phyloP scores from a whole-genome alignment of 2,888 invertebrate species.

The Petrolisthes manimaculis region DNA sequence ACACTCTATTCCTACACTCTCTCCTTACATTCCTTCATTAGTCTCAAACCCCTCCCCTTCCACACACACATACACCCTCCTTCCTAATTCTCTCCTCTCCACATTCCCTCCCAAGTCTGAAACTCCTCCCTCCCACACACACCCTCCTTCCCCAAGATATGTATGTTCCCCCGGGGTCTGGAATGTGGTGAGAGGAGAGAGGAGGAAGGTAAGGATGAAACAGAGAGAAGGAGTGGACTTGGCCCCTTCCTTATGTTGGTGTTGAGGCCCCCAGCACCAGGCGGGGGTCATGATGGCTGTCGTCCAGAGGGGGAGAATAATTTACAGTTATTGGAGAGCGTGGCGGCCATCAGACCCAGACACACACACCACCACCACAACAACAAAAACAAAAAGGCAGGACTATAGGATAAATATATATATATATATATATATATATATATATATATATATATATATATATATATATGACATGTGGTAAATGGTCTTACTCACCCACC shows the following conservation, averaged over 20 bases:
- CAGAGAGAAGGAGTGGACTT: no score
- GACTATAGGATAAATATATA: background rate
- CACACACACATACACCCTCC: background rate
- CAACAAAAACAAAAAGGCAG: no score
- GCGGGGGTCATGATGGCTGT: constrained; percentile 9
- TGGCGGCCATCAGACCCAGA: background rate
- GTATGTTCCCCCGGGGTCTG: background rate
- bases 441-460: background rate
- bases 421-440: background rate
- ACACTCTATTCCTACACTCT: background rate
- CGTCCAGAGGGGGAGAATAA: constrained; percentile 14
- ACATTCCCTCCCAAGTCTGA: background rate
- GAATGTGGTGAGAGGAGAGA: no score
- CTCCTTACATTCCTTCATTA: background rate
- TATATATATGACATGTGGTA: background rate
- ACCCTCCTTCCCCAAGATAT: background rate
- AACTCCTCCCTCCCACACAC: background rate
- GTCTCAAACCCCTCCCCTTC: background rate
- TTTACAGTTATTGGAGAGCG: constrained; percentile 4
- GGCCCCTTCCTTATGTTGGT: no score
- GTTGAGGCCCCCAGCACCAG: constrained; percentile 16
- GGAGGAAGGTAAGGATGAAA: no score
- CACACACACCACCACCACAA: no score
- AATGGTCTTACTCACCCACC: background rate
- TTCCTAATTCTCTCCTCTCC: constrained; percentile 7